Conservation (phyloP, 2,113 vertebrate genomes). For the Poicephalus gulielmi region DNA sequence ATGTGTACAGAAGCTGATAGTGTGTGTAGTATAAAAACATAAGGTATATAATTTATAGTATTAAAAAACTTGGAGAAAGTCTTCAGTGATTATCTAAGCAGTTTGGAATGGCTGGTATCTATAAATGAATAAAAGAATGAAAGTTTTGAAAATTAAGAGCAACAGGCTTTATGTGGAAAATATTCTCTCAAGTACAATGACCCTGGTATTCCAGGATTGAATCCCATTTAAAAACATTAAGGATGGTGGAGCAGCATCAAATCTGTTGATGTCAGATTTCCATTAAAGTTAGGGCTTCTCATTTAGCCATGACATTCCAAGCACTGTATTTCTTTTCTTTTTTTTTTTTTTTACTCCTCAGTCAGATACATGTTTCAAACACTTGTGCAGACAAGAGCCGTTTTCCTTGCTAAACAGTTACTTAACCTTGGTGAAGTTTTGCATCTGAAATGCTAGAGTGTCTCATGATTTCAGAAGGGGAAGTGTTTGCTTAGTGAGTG, state of each 20-base stretch:
- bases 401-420: neutral
- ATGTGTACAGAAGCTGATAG: neutral
- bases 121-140: neutral
- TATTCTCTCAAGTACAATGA: neutral
- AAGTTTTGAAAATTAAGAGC: neutral
- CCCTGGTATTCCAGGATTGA: neutral
- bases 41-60: neutral
- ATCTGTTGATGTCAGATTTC: neutral
- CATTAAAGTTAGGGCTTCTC: neutral
- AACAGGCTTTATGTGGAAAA: neutral
- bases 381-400: accelerated
- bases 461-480: neutral
- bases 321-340: neutral
- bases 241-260: neutral
- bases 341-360: no score
- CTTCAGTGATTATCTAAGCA: neutral
- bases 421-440: neutral
- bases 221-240: neutral
- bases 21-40: neutral
- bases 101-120: neutral
- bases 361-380: neutral
- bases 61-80: neutral
- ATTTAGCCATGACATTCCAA: neutral
- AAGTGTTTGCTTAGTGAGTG: neutral
- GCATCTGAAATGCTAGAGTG: neutral